Base-by-base conservation (phyloP, 2,888 invertebrate genomes). In the Ecliptopera silaceata region DNA sequence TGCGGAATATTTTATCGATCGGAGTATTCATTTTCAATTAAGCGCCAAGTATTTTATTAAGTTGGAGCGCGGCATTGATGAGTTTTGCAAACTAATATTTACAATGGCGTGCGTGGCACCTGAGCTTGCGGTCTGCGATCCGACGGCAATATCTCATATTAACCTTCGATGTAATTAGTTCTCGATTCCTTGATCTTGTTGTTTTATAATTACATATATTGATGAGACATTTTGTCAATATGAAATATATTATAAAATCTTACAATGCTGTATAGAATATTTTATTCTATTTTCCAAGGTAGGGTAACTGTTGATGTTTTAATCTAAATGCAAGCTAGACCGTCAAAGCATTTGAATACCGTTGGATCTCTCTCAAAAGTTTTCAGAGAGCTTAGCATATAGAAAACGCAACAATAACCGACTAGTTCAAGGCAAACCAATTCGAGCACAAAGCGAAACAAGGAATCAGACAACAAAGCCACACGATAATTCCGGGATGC, bases 11-110 rank as follows among this genome's bases (percentile, higher is more conserved):
- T 89, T 86, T 85, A 89, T 90, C 90, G 91, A 91, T 90, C 90
- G 83, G 84, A 86, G 89, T 90, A 91, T 90, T 91, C 91, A 89
- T 91, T 91, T 91, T 91, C 91, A 91, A 91, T 91, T 90, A 91
- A 89, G 89, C 88, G 82, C 83, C 86, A 90, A 90, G 91, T 91
- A 90, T 90, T 91, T 91, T 91, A 91, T 91, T 90, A 90, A 90
- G 90, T 91, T 88, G 80, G 84, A 84, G 82, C 86, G 84, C 82
- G 79, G 85, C 88, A 89, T 91, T 90, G 90, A 91, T 91, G 89
- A 91, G 91, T 90, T 91, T 88, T 81, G 84, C 83, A 86, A 89
- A 89, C 90, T 90, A 89, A 90, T 89, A 90, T 91, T 90, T 91
- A 89, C 90, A 90, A 88, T 86, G 79, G 79, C 82, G 82, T 84